Percentiles rank a stretch among this genome's conserved stretches.
These are phyloP conservation scores for Ceratoteleas bidentatus DNA, from an alignment of 1,140 invertebrate species.

Conservation along the genomic window DNA sequence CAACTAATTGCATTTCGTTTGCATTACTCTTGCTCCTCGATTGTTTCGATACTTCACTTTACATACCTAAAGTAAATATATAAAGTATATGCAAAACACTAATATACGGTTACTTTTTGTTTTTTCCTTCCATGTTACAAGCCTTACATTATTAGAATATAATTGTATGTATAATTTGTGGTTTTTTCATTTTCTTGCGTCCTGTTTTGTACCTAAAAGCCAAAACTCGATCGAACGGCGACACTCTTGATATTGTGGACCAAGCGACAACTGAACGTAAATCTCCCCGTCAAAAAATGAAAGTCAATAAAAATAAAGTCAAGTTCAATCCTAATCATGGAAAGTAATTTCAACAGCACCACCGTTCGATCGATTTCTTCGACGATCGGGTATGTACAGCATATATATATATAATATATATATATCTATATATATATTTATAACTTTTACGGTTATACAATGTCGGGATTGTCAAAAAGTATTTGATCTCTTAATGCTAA, in stretches of 20 bases:
- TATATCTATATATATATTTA: too few species aligned
- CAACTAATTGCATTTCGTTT: constrained; percentile 74
- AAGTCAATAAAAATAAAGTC: neutral
- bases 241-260: constrained; percentile 5
- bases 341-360: too few species aligned
- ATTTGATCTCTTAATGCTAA: too few species aligned
- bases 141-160: constrained; percentile 81
- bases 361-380: neutral
- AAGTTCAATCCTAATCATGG: neutral
- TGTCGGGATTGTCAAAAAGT: too few species aligned
- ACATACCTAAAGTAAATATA: constrained; percentile 79
- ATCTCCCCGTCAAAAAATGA: too few species aligned
- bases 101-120: constrained; percentile 81
- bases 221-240: constrained; percentile 23
- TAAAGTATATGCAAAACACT: constrained; percentile 82
- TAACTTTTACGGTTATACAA: too few species aligned
- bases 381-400: constrained; percentile 38
- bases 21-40: constrained; percentile 43
- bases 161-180: constrained; percentile 79
- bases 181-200: constrained; percentile 39
- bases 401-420: constrained; percentile 72
- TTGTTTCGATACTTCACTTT: constrained; percentile 74
- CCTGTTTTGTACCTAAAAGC: constrained; percentile 35
- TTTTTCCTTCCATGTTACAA: constrained; percentile 81
- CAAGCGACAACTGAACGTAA: too few species aligned